A percentile compares a stretch with the other conserved stretches of the same genome.
phyloP scores from a whole-genome alignment of 2,888 invertebrate species.

The Zaprionus obscuricornis region DNA sequence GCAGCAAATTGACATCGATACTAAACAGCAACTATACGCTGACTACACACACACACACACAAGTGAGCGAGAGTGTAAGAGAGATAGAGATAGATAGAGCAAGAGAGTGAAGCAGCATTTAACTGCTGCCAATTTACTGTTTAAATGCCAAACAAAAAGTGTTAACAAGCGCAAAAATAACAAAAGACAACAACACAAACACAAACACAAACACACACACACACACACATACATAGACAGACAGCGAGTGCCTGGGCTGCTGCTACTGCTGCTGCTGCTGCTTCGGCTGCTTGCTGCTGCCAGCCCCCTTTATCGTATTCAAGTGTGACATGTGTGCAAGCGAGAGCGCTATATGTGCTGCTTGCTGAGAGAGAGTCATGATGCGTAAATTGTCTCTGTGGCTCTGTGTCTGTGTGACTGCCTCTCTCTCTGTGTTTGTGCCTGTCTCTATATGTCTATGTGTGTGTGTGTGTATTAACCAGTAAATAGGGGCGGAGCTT shows the following conservation, averaged over 20 bases:
- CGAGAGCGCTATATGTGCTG: slow-evolving; percentile 36
- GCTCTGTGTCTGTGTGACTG: slow-evolving; percentile 3
- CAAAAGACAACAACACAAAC: slow-evolving; percentile 58
- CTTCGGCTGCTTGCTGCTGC: no score
- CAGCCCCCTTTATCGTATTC: slow-evolving; percentile 8
- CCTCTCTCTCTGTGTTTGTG: slow-evolving; percentile 16
- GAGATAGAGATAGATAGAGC: slow-evolving; percentile 12
- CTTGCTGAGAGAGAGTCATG: slow-evolving; percentile 12
- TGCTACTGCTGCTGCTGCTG: no score
- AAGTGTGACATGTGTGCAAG: slow-evolving; percentile 26
- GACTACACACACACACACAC: slow-evolving; percentile 24
- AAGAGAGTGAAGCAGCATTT: slow-evolving; percentile 69
- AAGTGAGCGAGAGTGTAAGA: slow-evolving; percentile 3
- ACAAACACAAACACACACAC: slow-evolving; percentile 5
- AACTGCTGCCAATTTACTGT: slow-evolving; percentile 83
- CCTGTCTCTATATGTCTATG: slow-evolving; percentile 12
- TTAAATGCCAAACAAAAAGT: slow-evolving; percentile 82
- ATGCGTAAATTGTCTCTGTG: slow-evolving; percentile 23
- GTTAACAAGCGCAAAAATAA: slow-evolving; percentile 69
- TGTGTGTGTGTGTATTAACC: slow-evolving; percentile 51
- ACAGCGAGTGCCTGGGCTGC: slow-evolving; percentile 1
- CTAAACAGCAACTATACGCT: slow-evolving; percentile 27
- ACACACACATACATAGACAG: slow-evolving; percentile 3
- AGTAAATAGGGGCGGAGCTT: slow-evolving; percentile 68
- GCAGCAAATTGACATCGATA: slow-evolving; percentile 79